Evolutionary conservation across 64 coral and sea anemone species (phyloP), one percentile per base, ranked within the genome.

Genomic region (Pachyseris speciosa): DNA sequence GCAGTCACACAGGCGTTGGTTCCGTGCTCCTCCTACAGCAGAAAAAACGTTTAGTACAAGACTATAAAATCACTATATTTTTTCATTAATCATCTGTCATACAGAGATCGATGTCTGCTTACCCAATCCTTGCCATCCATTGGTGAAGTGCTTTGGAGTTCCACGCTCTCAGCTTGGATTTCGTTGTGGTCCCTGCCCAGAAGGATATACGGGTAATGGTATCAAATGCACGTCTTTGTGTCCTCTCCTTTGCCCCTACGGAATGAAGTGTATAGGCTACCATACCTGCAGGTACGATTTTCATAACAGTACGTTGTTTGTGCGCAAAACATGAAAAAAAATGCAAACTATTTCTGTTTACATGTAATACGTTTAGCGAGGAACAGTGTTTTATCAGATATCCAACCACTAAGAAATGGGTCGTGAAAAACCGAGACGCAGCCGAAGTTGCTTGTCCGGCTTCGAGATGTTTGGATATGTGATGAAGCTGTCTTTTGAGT

Each of bases 101-200:
- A 74, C 53, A 92, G 94, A 92, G 63, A 49, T 68, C 48, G 55
- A 92, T 72, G 74, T 67, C 37, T 96, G 94, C 67, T 67, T 64
- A 0, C 43, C 85, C 24, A 91, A 84, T 27, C 94, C 94, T 0
- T 96, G 94, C 37, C 85, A 92, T 84, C 27, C 36, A 4, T 67
- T 78, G 2, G 90, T 89, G 43, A 70, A 77, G 88, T 96, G 94
- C 90, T 83, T 79, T 4, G 73, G 57, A 11, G 67, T 81, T 30
- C 59, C 61, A 20, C 31, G 42, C 31, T 84, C 78, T 10, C 67
- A 63, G 25, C 27, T 44, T 22, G 89, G 93, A 32, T 98, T 91
- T 66, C 89, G 79, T 29, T 98, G 96, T 85, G 96, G 89, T n/a
- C 84, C 84, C 17, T 98, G 96, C 72, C 96, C 96, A 16, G 57